Percentiles rank a stretch among this genome's conserved stretches.
Evolutionary conservation across 2,888 invertebrate species (phyloP).

Genomic region (Entomobrya proxima): DNA sequence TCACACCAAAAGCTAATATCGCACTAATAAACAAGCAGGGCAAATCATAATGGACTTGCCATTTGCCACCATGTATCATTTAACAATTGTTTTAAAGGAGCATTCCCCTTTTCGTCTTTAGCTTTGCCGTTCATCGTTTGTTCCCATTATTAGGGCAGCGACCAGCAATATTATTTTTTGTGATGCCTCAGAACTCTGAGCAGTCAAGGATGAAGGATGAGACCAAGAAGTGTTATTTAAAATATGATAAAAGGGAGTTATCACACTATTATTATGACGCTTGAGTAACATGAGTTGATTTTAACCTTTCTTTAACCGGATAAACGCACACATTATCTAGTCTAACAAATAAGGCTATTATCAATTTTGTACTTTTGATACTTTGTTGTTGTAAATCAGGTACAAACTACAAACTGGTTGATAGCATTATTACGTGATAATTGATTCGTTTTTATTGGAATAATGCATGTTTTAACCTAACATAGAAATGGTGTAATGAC

Average conservation of each 20-base stretch:
- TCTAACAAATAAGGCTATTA: too few relatives aligned
- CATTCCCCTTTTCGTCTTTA: constrained; percentile 16
- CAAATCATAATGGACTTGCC: neutral
- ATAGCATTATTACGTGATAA: constrained; percentile 7
- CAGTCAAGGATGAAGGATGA: constrained; percentile 33
- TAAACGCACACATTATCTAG: neutral
- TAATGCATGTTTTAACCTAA: neutral
- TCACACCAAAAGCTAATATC: neutral
- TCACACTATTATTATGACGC: neutral
- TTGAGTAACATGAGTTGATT: neutral
- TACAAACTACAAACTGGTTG: neutral
- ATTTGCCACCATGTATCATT: neutral
- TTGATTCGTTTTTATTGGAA: neutral
- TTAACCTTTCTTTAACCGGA: constrained; percentile 1
- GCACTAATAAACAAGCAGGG: constrained; percentile 24
- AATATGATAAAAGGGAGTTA: neutral
- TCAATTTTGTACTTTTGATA: too few relatives aligned
- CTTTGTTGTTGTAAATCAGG: neutral
- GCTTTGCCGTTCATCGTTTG: neutral
- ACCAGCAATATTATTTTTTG: neutral
- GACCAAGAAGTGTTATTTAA: neutral
- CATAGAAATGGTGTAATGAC: neutral
- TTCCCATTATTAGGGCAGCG: constrained; percentile 27
- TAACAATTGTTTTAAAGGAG: neutral
- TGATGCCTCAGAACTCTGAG: neutral